Conservation (phyloP, 2,888 invertebrate genomes). For the Dendrolimus houi region DNA sequence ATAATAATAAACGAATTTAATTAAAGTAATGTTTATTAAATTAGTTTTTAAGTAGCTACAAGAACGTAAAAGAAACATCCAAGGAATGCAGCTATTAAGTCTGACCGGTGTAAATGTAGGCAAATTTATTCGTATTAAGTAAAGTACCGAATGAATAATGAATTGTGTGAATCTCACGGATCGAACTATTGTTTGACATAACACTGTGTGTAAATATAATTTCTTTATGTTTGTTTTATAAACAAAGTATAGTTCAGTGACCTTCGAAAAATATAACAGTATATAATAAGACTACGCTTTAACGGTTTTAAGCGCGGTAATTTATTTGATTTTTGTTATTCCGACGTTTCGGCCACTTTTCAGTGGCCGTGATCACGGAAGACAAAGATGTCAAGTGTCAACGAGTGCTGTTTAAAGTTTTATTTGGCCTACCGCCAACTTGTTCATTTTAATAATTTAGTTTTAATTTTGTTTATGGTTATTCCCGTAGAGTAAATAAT, state of each 20-base stretch:
- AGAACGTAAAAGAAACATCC: background rate
- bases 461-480: no score
- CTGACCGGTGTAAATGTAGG: slow-evolving; percentile 3
- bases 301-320: no score
- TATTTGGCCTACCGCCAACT: no score
- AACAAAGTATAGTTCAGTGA: background rate
- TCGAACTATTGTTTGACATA: background rate
- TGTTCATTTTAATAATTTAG: no score
- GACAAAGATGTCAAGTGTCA: no score
- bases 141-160: slow-evolving; percentile 41
- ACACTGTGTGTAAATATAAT: background rate
- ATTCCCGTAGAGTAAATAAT: no score
- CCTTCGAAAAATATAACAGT: background rate
- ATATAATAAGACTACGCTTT: no score
- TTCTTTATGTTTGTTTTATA: background rate
- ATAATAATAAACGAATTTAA: background rate
- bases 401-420: no score
- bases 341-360: no score
- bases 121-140: slow-evolving; percentile 47
- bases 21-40: background rate
- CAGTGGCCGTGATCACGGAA: no score
- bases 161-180: slow-evolving; percentile 11
- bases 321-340: no score
- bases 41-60: background rate
- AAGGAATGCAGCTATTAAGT: background rate